A percentile compares a stretch with the other conserved stretches of the same genome.
Evolutionary conservation across 2,797 vertebrate genomes (phyloP).

Genomic region (Esox lucius): DNA sequence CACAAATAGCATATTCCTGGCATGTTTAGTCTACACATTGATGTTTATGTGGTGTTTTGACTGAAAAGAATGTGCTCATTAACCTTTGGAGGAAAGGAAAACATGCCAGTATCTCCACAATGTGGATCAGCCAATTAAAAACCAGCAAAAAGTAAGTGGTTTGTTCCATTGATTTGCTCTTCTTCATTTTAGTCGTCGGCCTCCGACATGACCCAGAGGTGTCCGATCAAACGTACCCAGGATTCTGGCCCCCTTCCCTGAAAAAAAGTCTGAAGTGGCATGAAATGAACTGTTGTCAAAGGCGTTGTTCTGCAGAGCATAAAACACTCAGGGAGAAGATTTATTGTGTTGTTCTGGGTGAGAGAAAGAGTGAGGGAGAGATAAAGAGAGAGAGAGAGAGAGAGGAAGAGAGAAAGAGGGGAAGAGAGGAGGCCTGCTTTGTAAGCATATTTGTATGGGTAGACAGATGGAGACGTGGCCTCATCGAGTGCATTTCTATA

Average conservation of each 20-base stretch:
- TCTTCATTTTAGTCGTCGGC: background rate
- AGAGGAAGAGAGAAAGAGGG: no score
- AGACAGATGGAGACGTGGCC: slow-evolving; percentile 45
- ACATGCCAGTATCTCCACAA: background rate
- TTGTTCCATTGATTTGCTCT: background rate
- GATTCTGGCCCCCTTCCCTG: slow-evolving; percentile 29
- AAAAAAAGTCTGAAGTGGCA: slow-evolving; percentile 53
- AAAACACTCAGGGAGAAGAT: slow-evolving; percentile 62
- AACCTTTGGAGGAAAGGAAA: background rate
- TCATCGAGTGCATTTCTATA: slow-evolving; percentile 30
- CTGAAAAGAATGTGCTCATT: background rate
- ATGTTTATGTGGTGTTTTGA: background rate
- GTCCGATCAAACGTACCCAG: slow-evolving; percentile 56
- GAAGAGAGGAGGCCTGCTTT: slow-evolving; percentile 25
- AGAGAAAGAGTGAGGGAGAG: slow-evolving; percentile 50
- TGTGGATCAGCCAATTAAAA: no score
- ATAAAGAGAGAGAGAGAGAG: slow-evolving; percentile 44
- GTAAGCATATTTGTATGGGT: slow-evolving; percentile 51
- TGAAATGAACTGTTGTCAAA: slow-evolving; percentile 69
- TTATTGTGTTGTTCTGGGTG: slow-evolving; percentile 50
- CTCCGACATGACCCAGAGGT: slow-evolving; percentile 12
- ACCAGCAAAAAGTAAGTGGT: background rate
- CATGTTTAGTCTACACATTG: background rate
- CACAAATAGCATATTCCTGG: background rate
- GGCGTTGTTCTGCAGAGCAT: slow-evolving; percentile 53